phyloP scores from a whole-genome alignment of 2,888 invertebrate genomes.

The Pseudanteris insignis region DNA sequence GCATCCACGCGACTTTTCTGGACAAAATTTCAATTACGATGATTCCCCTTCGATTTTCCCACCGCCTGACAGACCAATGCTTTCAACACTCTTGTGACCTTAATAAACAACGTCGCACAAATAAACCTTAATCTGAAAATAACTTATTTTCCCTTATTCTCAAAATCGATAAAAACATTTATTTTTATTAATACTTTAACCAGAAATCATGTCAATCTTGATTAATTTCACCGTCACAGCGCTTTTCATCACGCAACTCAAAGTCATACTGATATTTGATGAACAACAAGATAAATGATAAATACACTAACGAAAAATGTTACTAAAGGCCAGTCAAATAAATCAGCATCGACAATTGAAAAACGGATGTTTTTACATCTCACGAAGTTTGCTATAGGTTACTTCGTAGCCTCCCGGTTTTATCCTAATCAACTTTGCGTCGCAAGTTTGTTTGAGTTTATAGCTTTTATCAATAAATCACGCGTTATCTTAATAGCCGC shows the following conservation, averaged over 20 bases:
- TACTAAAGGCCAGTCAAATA: conserved; percentile 12
- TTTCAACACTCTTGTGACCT: too few species aligned
- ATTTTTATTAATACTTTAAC: too few species aligned
- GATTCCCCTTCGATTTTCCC: background rate
- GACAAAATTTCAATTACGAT: conserved; percentile 8
- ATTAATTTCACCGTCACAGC: conserved; percentile 17
- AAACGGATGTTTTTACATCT: conserved; percentile 18
- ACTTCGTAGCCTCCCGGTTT: background rate
- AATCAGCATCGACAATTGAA: conserved; percentile 24
- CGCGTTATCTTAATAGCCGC: too few species aligned
- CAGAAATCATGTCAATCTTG: conserved; percentile 13
- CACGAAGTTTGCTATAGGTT: too few species aligned
- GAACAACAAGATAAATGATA: background rate
- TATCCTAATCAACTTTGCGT: too few species aligned
- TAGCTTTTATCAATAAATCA: too few species aligned
- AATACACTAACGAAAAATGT: conserved; percentile 1
- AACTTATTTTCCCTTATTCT: too few species aligned
- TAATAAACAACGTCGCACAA: background rate
- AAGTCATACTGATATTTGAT: conserved; percentile 27
- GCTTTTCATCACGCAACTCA: conserved; percentile 10
- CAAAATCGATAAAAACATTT: too few species aligned
- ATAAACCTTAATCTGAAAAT: too few species aligned
- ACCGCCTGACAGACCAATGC: too few species aligned
- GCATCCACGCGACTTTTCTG: conserved; percentile 2
- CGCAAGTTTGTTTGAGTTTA: too few species aligned